Evolutionary conservation across 2,888 invertebrate genomes (phyloP).

Genomic region (Flexamia atlantica): DNA sequence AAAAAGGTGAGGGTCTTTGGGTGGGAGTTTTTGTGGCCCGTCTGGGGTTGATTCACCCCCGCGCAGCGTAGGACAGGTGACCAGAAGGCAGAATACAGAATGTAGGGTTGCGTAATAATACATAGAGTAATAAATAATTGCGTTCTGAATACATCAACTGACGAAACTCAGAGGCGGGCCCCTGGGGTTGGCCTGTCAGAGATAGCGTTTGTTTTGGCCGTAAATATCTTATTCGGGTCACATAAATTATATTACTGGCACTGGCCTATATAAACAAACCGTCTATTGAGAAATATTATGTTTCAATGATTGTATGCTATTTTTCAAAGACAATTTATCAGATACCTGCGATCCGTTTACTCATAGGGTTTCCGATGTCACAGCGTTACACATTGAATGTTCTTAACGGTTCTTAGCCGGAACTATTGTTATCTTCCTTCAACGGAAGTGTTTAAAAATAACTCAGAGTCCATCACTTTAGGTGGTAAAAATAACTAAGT

Average conservation of each 20-base stretch:
- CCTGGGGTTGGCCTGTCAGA: background rate
- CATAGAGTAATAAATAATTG: constrained; percentile 13
- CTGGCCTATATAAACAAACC: background rate
- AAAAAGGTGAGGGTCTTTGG: constrained; percentile 11
- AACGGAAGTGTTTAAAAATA: too few relatives aligned
- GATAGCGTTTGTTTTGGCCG: constrained; percentile 23
- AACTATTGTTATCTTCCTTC: too few relatives aligned
- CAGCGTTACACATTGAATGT: too few relatives aligned
- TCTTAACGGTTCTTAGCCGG: too few relatives aligned
- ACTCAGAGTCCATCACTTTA: too few relatives aligned
- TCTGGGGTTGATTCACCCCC: constrained; percentile 43
- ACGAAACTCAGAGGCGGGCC: constrained; percentile 27
- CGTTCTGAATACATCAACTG: background rate
- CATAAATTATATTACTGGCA: background rate
- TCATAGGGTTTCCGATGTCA: too few relatives aligned
- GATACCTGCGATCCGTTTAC: too few relatives aligned
- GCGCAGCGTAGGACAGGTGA: background rate
- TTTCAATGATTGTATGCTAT: too few relatives aligned
- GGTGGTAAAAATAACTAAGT: too few relatives aligned
- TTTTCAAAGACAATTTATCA: too few relatives aligned
- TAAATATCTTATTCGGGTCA: constrained; percentile 17
- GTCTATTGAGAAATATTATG: too few relatives aligned
- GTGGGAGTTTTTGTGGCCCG: constrained; percentile 39
- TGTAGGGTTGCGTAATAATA: constrained; percentile 6
- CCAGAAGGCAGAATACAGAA: background rate